These are phyloP conservation scores for Phenganax stokvisi DNA, from an alignment of 92 coral and sea anemone genomes.

Conservation along the genomic window DNA sequence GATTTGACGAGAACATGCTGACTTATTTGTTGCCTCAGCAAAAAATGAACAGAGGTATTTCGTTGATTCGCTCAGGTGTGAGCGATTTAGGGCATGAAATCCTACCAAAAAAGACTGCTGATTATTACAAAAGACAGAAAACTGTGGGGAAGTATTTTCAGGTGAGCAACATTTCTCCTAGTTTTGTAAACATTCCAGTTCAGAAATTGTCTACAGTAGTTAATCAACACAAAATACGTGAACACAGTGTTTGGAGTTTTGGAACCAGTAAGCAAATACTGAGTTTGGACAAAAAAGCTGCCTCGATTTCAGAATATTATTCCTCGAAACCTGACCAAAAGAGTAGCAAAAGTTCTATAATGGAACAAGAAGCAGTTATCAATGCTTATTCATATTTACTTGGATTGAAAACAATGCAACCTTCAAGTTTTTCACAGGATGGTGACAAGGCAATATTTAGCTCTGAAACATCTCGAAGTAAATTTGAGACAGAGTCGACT, in stretches of 20 bases:
- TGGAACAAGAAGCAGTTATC: background rate
- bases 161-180: background rate
- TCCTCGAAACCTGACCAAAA: no score
- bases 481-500: background rate
- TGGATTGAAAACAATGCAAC: background rate
- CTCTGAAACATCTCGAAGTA: background rate
- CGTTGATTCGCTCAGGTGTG: background rate
- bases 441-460: background rate
- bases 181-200: background rate
- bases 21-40: slow-evolving; percentile 3
- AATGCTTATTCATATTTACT: background rate
- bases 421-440: background rate
- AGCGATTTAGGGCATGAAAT: background rate
- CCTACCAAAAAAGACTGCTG: background rate
- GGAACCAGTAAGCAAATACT: no score
- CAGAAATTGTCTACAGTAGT: background rate
- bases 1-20: background rate
- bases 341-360: no score
- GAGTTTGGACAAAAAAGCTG: no score
- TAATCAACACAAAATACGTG: background rate
- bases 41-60: background rate
- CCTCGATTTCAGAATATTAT: no score
- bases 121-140: background rate
- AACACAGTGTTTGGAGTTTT: background rate
- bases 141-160: background rate